Base-by-base conservation (phyloP, 1,140 invertebrate species). In the Acromyrmex echinatior region DNA sequence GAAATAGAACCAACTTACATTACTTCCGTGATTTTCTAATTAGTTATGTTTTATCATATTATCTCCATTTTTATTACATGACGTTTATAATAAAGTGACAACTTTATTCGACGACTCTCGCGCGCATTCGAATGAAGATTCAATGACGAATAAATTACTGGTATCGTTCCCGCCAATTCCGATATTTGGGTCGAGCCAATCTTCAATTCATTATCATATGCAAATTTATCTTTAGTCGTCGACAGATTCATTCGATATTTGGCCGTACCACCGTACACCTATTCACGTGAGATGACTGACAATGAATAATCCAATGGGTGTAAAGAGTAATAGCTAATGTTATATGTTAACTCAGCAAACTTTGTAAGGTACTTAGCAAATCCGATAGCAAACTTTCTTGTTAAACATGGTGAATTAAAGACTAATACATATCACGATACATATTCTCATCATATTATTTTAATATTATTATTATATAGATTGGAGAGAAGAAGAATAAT, bases 211-310 rank as follows among this genome's bases (percentile, higher is more conserved):
- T 73, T 86, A 86, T 71, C 66, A 63, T 56, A 65, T 73, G 78
- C 58, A 86, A 81, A 86, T 82, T 86, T 71, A 71, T 81, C 53
- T 71, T 71, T 82, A 21, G 4, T 10, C 35, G 31, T 63, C 16
- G 49, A 21, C 28, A 21, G 35, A 82, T 86, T 73, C n/a, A 7
- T 63, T 51, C 56, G 53, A 60, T 78, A 79, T 56, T 80, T 51
- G 39, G 16, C 35, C 18, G 2, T 56, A 31, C 28, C 28, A 31
- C 28, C 0, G 28, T 31, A 62, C 49, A 35, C 39, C 9, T 76
- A 39, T 74, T 74, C n/a, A 25, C 2, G 21, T 12, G 58, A 74
- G 45, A 39, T 56, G 39, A 63, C 12, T 56, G n/a, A 12, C 25
- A 25, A 74, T 84, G 21, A 62, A 76, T 84, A 84, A 84, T 63